Base-by-base conservation (phyloP, 1,140 invertebrate species). In the Trypoxylus dichotomus region DNA sequence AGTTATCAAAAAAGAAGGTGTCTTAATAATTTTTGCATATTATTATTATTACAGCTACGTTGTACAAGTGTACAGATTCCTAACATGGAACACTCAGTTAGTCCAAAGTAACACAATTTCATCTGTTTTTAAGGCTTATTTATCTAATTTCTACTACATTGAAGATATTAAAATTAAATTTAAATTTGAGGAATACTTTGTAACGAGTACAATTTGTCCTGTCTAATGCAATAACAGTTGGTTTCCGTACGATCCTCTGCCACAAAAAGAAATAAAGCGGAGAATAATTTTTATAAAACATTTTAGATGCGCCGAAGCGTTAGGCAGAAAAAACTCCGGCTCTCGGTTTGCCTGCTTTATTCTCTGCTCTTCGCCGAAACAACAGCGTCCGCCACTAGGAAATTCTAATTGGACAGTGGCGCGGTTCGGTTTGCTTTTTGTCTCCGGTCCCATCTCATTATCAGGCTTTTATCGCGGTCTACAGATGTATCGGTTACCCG, bases 401-500 rank as follows among this genome's bases (percentile, higher is more conserved):
- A 76, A 76, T 76, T 76, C 76, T 76, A 76, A 76, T 76, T 76
- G 76, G 76, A 76, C 76, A 76, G 29, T 76, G 58, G 54, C 60
- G 25, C 60, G 76, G 76, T 63, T 63, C 60, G 60, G 60, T 77
- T 77, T 77, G 76, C 76, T 77, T 77, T 77, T 77, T 77, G 76
- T 77, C 76, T 77, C 63, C 68, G 76, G 63, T 47, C 76, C 60
- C 42, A 43, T 77, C 76, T 77, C 76, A 77, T 77, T 77, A 77
- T 73, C 60, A 21, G 41, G 76, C 68, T 77, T 77, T 73, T 73
- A 72, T 60, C 42, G 76, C 19, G 5, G 71, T 24, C 76, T 68
- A 77, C 76, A 77, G 68, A 77, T 77, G 76, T 77, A 77, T 77
- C 76, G 68, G 63, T 77, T 77, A 77, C 76, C 76, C 60, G 60